These are phyloP conservation scores for Parambassis ranga DNA, from an alignment of 2,797 vertebrate species.

Conservation along the genomic window DNA sequence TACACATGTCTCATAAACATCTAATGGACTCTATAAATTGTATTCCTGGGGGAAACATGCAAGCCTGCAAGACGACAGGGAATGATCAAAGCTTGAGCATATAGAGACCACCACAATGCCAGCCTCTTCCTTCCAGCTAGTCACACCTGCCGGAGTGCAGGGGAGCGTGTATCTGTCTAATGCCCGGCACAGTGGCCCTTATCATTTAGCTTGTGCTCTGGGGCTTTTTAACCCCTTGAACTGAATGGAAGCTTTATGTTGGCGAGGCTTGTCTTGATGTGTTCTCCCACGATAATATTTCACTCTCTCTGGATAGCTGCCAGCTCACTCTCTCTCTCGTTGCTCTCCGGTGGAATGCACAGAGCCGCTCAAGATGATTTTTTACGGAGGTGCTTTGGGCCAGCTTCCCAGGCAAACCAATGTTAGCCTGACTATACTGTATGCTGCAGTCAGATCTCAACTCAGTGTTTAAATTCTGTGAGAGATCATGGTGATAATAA, in stretches of 20 bases:
- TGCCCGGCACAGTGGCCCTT: slow-evolving; percentile 23
- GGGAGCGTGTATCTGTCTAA: slow-evolving; percentile 36
- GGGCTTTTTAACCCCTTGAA: slow-evolving; percentile 64
- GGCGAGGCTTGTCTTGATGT: slow-evolving; percentile 43
- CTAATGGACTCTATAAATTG: slow-evolving; percentile 68
- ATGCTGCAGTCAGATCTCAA: not conserved
- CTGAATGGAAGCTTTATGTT: slow-evolving; percentile 41
- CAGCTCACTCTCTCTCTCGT: slow-evolving; percentile 38
- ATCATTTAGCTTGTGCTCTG: slow-evolving; percentile 56
- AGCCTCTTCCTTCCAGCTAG: slow-evolving; percentile 18
- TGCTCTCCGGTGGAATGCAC: slow-evolving; percentile 60
- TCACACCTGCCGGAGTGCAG: slow-evolving; percentile 57
- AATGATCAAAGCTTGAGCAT: slow-evolving; percentile 49
- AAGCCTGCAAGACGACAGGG: slow-evolving; percentile 4
- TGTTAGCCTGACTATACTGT: slow-evolving; percentile 8
- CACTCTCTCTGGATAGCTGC: slow-evolving; percentile 50
- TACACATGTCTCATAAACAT: slow-evolving; percentile 63
- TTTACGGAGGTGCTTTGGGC: slow-evolving; percentile 47
- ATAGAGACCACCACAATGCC: slow-evolving; percentile 43
- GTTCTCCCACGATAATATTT: slow-evolving; percentile 70
- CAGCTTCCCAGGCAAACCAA: slow-evolving; percentile 43
- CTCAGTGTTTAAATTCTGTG: not conserved
- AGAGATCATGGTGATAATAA: slow-evolving; percentile 21
- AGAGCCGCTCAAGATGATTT: slow-evolving; percentile 52
- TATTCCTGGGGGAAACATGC: slow-evolving; percentile 26